These are phyloP conservation scores for Papilio elwesi DNA, from an alignment of 2,888 invertebrate species.

Conservation along the genomic window DNA sequence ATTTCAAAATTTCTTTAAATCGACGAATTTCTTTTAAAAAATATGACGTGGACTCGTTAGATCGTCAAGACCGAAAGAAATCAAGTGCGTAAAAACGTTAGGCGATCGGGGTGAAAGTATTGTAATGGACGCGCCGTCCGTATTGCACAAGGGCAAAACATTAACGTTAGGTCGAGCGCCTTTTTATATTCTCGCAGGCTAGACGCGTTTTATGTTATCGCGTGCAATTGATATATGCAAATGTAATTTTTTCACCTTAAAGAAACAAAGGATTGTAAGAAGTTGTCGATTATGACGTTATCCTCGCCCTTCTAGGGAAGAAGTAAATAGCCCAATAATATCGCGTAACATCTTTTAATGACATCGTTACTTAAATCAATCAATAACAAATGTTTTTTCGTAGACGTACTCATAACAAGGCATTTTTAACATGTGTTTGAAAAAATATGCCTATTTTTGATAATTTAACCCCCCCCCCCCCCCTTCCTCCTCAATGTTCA, in stretches of 20 bases:
- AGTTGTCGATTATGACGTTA: too few species aligned
- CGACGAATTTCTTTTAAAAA: background rate
- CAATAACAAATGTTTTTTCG: too few species aligned
- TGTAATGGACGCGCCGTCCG: slow-evolving; percentile 16
- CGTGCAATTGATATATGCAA: background rate
- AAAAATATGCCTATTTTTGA: too few species aligned
- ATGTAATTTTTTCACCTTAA: background rate
- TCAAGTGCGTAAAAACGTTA: background rate
- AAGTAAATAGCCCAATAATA: too few species aligned
- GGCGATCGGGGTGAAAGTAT: slow-evolving; percentile 13
- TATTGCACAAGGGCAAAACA: slow-evolving; percentile 25
- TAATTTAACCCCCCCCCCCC: too few species aligned
- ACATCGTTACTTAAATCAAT: too few species aligned
- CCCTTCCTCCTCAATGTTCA: too few species aligned
- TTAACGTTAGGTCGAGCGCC: slow-evolving; percentile 30
- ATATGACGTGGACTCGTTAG: background rate
- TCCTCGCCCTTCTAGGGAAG: too few species aligned
- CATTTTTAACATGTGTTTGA: too few species aligned
- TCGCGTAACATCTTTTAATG: too few species aligned
- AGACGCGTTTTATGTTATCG: slow-evolving; percentile 21
- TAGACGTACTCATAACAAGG: too few species aligned
- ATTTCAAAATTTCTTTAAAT: too few species aligned
- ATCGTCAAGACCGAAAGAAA: background rate
- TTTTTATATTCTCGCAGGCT: slow-evolving; percentile 23
- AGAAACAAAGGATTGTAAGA: background rate